A percentile compares a stretch with the other conserved stretches of the same genome.
Evolutionary conservation across 2,113 vertebrate species (phyloP).

Genomic region (Hassar affinis): DNA sequence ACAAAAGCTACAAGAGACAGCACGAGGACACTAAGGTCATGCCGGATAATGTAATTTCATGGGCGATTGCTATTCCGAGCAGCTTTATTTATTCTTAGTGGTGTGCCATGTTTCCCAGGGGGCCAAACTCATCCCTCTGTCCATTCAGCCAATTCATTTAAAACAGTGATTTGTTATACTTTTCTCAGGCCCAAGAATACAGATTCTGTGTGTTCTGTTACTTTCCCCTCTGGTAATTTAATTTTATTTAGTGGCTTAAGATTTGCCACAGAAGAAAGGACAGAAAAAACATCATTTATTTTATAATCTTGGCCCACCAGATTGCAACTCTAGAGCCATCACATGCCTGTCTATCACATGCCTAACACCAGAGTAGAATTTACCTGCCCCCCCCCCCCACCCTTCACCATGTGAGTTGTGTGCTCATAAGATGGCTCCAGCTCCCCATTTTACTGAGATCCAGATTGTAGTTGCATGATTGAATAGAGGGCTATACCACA

Average conservation of each 20-base stretch:
- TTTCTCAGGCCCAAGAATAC: slow-evolving; percentile 2
- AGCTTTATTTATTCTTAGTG: slow-evolving; percentile 28
- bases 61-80: slow-evolving; percentile 2
- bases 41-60: slow-evolving; percentile 11
- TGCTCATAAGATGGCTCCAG: neutral
- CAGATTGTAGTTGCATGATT: neutral
- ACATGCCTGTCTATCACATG: neutral
- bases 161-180: slow-evolving; percentile 5
- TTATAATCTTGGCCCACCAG: neutral
- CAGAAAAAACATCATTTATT: neutral
- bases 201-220: neutral
- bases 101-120: slow-evolving; percentile 11
- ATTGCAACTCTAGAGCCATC: neutral
- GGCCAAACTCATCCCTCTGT: slow-evolving; percentile 12
- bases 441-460: neutral
- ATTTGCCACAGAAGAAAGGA: slow-evolving; percentile 9
- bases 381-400: too few species aligned
- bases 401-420: too few species aligned
- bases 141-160: slow-evolving; percentile 12
- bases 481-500: too few species aligned
- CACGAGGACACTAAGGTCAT: slow-evolving; percentile 26
- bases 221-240: neutral
- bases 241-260: slow-evolving; percentile 22
- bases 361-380: neutral
- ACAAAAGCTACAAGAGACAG: neutral